Percentiles rank a stretch among this genome's conserved stretches.
Evolutionary conservation across 2,113 vertebrate genomes (phyloP).

Genomic region (Odontesthes bonariensis): DNA sequence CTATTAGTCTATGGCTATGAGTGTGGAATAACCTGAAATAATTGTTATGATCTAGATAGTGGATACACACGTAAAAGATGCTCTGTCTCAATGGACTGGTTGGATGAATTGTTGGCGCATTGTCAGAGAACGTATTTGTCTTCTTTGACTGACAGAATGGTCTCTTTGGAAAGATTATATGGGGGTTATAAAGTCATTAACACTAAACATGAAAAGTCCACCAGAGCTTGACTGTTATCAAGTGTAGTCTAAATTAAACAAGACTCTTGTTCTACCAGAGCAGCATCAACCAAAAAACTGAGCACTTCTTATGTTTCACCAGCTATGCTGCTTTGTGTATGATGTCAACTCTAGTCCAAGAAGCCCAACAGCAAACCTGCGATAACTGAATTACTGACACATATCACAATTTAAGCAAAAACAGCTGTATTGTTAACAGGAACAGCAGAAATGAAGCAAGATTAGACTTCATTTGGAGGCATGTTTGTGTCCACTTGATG

Average conservation of each 20-base stretch:
- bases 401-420: neutral
- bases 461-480: constrained; percentile 5
- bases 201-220: constrained; percentile 32
- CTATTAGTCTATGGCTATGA: constrained; percentile 45
- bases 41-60: constrained; percentile 23
- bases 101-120: constrained; percentile 13
- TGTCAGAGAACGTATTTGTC: neutral
- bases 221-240: neutral
- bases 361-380: neutral
- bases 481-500: constrained; percentile 11
- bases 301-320: neutral
- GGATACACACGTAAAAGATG: neutral
- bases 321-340: neutral
- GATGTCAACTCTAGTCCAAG: neutral
- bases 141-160: neutral
- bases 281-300: no score
- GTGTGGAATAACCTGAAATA: constrained; percentile 29
- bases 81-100: neutral
- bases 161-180: constrained; percentile 4
- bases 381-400: neutral
- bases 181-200: constrained; percentile 24
- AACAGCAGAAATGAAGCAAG: neutral
- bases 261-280: no score
- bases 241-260: neutral
- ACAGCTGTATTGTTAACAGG: neutral